Conservation (phyloP, 2,888 invertebrate species). For the Patella depressa region DNA sequence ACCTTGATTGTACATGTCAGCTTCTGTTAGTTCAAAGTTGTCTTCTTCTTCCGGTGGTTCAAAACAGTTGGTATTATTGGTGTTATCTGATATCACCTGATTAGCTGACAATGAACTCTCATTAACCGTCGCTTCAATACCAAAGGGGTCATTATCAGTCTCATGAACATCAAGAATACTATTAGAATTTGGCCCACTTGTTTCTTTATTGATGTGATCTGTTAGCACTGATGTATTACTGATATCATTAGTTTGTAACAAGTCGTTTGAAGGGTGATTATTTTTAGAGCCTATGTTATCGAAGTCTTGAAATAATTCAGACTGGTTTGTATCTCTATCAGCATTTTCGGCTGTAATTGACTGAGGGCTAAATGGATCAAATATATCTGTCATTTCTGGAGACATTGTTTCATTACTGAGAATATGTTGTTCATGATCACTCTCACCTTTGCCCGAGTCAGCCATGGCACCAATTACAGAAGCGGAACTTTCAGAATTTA, state of each 20-base stretch:
- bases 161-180: background rate
- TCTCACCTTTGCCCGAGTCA: conserved; percentile 11
- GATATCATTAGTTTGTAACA: background rate
- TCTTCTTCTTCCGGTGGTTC: conserved; percentile 1
- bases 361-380: conserved; percentile 2
- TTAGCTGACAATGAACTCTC: background rate
- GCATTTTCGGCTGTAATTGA: background rate
- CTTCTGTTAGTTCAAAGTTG: conserved; percentile 23
- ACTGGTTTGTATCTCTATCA: background rate
- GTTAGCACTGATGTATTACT: background rate
- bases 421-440: conserved; percentile 1
- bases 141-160: background rate
- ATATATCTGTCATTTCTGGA: background rate
- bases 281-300: background rate
- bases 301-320: background rate
- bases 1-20: conserved; percentile 15
- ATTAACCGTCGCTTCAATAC: background rate
- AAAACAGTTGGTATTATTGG: background rate
- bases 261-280: background rate
- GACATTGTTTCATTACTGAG: conserved; percentile 1
- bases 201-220: background rate
- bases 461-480: conserved; percentile 5
- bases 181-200: background rate
- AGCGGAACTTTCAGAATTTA: background rate
- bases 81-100: background rate